Conservation (phyloP, 2,888 invertebrate genomes). For the Harpalus rubripes region DNA sequence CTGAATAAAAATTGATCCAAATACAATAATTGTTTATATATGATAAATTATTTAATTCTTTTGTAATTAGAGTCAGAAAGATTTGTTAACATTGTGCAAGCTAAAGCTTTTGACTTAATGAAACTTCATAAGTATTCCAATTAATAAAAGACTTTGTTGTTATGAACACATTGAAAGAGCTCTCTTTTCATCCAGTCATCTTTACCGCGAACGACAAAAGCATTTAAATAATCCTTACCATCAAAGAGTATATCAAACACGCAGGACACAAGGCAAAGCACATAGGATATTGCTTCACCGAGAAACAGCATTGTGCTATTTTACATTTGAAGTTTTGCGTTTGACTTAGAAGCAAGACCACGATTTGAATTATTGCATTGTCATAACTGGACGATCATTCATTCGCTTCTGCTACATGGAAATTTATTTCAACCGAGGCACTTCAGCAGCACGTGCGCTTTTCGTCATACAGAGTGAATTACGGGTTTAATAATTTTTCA, state of each 20-base stretch:
- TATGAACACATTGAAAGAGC: conserved; percentile 23
- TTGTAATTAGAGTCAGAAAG: background rate
- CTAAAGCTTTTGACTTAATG: background rate
- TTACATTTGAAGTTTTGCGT: conserved; percentile 21
- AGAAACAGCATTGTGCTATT: background rate
- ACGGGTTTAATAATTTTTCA: conserved; percentile 62
- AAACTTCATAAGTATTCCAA: conserved; percentile 17
- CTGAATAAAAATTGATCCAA: no score
- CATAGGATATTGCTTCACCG: conserved; percentile 46
- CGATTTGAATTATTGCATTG: conserved; percentile 59
- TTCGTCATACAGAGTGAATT: conserved; percentile 58
- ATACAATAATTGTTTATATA: no score
- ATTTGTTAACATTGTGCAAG: background rate
- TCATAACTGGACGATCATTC: conserved; percentile 57
- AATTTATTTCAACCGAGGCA: conserved; percentile 51
- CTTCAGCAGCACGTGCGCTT: conserved; percentile 58
- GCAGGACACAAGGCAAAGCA: conserved; percentile 12
- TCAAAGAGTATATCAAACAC: conserved; percentile 44
- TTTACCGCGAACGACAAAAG: conserved; percentile 7
- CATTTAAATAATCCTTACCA: conserved; percentile 40
- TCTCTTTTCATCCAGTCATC: conserved; percentile 46
- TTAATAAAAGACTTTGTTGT: conserved; percentile 36
- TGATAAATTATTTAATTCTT: background rate
- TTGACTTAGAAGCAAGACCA: conserved; percentile 20
- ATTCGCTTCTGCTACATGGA: conserved; percentile 52